These are phyloP conservation scores for Protonemura montana DNA, from an alignment of 2,888 invertebrate genomes.

Conservation along the genomic window DNA sequence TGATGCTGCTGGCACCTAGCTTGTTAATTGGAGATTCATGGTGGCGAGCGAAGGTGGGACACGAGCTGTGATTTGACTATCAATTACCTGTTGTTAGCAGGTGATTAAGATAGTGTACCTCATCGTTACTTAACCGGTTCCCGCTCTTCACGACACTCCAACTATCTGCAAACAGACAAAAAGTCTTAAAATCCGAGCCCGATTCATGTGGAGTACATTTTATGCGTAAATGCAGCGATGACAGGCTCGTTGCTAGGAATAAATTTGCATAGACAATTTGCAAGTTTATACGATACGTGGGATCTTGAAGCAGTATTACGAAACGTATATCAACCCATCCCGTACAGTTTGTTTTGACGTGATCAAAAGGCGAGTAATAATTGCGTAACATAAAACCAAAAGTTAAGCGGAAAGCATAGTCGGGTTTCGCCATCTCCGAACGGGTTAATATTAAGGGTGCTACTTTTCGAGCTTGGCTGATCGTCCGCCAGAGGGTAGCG, in stretches of 20 bases:
- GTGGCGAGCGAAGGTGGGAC: background rate
- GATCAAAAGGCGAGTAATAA: background rate
- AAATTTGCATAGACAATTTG: background rate
- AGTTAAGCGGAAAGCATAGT: background rate
- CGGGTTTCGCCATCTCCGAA: background rate
- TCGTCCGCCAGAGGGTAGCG: background rate
- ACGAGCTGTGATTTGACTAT: background rate
- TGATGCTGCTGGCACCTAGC: background rate
- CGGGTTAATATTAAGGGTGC: background rate
- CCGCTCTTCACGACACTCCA: background rate
- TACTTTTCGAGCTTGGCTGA: too few species aligned
- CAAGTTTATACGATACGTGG: background rate
- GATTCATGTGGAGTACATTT: background rate
- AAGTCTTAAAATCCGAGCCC: background rate
- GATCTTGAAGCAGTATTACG: background rate
- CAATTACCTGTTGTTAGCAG: slow-evolving; percentile 7
- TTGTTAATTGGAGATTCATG: background rate
- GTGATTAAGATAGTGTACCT: background rate
- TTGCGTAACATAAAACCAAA: background rate
- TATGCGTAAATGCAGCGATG: background rate
- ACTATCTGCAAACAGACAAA: background rate
- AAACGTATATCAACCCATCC: background rate
- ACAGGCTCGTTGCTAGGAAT: background rate
- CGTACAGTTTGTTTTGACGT: background rate
- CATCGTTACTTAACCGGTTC: background rate